Conservation (phyloP, 2,888 invertebrate genomes). For the Agrilus cyanescens region DNA sequence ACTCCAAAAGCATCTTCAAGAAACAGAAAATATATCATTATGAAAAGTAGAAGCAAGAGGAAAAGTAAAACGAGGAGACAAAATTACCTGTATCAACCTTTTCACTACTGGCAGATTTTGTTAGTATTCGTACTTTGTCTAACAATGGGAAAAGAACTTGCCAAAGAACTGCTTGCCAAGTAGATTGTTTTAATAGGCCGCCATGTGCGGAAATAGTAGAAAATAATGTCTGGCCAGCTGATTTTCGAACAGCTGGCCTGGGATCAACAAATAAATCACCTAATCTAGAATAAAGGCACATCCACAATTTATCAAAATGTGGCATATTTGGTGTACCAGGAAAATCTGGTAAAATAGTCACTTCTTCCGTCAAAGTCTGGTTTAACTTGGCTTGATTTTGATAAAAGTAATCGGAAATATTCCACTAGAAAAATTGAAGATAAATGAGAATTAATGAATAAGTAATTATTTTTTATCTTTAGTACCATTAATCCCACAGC, state of each 20-base stretch:
- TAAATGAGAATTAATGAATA: constrained; percentile 6
- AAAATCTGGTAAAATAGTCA: constrained; percentile 69
- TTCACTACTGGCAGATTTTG: constrained; percentile 58
- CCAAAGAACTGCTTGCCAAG: constrained; percentile 92
- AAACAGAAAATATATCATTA: not conserved
- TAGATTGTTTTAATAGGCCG: constrained; percentile 68
- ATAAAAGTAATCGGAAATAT: constrained; percentile 94
- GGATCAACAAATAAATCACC: constrained; percentile 90
- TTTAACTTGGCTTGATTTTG: constrained; percentile 84
- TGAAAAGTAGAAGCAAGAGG: too few relatives aligned
- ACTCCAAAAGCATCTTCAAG: not conserved
- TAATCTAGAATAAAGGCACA: constrained; percentile 82
- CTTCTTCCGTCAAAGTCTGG: constrained; percentile 59
- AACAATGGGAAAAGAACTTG: constrained; percentile 90
- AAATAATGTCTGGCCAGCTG: constrained; percentile 94
- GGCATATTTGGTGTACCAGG: constrained; percentile 75
- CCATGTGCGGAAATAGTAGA: constrained; percentile 96
- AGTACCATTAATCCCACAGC: constrained; percentile 90
- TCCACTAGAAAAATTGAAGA: constrained; percentile 67
- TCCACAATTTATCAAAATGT: constrained; percentile 88
- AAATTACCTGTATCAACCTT: constrained; percentile 67
- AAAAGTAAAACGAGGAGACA: too few relatives aligned
- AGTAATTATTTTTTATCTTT: constrained; percentile 2
- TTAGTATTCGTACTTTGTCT: constrained; percentile 74
- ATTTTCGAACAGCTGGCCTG: constrained; percentile 91